These are phyloP conservation scores for Hemicentrotus pulcherrimus DNA, from an alignment of 35 echinoderm and acorn worm species.

Conservation along the genomic window DNA sequence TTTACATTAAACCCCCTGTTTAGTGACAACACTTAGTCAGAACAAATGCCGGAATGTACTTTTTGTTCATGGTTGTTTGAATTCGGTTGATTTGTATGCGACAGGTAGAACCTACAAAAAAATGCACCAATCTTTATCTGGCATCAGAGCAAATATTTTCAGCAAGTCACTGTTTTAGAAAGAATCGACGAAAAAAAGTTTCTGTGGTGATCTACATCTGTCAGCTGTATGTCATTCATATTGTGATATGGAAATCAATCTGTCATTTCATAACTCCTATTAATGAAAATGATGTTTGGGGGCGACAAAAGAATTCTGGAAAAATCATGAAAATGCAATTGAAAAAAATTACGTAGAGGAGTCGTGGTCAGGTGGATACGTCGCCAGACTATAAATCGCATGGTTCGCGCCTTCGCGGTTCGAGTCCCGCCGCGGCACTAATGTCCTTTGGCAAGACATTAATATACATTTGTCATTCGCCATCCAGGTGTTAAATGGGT, in stretches of 20 bases:
- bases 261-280: background rate
- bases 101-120: background rate
- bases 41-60: conserved; percentile 30
- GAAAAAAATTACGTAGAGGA: too few species aligned
- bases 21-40: conserved; percentile 43
- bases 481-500: too few species aligned
- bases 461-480: too few species aligned
- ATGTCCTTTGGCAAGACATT: too few species aligned
- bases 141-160: background rate
- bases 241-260: background rate
- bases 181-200: conserved; percentile 5
- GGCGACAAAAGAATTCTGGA: background rate
- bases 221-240: background rate
- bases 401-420: too few species aligned
- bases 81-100: conserved; percentile 21
- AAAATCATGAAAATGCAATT: background rate
- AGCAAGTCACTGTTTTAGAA: background rate
- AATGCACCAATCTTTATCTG: background rate
- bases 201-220: background rate
- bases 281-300: background rate
- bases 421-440: too few species aligned
- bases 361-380: too few species aligned
- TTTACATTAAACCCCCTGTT: conserved; percentile 7
- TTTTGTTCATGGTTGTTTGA: conserved; percentile 39
- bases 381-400: too few species aligned